These are phyloP conservation scores for Vulpes vulpes DNA, from an alignment of 2,113 vertebrate genomes.

Conservation along the genomic window DNA sequence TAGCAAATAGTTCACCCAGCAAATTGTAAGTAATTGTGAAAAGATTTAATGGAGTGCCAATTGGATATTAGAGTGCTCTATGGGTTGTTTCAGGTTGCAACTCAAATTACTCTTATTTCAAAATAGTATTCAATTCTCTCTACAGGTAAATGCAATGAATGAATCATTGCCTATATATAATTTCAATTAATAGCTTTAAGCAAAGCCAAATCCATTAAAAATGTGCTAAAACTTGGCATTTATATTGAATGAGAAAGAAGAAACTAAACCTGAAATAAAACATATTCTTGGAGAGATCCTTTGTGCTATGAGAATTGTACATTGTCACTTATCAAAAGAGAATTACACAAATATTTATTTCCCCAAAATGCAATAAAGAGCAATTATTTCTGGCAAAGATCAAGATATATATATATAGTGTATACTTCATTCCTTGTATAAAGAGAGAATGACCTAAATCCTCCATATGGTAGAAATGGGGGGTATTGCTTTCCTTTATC, in stretches of 20 bases:
- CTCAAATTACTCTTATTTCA: slow-evolving; percentile 61
- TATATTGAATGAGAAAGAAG: slow-evolving; percentile 25
- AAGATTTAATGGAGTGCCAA: slow-evolving; percentile 63
- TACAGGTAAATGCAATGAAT: slow-evolving; percentile 54
- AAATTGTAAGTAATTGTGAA: slow-evolving; percentile 68
- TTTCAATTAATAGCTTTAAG: slow-evolving; percentile 62
- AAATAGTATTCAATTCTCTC: slow-evolving; percentile 52
- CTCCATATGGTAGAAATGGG: not conserved
- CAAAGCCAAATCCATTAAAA: slow-evolving; percentile 55
- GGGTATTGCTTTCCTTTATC: not conserved
- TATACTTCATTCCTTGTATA: not conserved
- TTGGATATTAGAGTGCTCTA: slow-evolving; percentile 25
- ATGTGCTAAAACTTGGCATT: not conserved
- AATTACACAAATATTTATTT: not conserved
- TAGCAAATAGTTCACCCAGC: slow-evolving; percentile 57
- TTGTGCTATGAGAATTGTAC: not conserved
- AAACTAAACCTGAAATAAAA: slow-evolving; percentile 54
- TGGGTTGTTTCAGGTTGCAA: slow-evolving; percentile 49
- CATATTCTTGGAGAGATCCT: not conserved
- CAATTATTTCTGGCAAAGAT: not conserved
- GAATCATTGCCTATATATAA: slow-evolving; percentile 52
- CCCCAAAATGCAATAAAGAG: not conserved
- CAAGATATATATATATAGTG: not conserved
- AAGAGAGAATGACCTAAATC: not conserved
- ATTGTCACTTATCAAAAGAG: not conserved